These are phyloP conservation scores for Rhabdophis nuchalis DNA, from an alignment of 2,797 vertebrate species.

Conservation along the genomic window DNA sequence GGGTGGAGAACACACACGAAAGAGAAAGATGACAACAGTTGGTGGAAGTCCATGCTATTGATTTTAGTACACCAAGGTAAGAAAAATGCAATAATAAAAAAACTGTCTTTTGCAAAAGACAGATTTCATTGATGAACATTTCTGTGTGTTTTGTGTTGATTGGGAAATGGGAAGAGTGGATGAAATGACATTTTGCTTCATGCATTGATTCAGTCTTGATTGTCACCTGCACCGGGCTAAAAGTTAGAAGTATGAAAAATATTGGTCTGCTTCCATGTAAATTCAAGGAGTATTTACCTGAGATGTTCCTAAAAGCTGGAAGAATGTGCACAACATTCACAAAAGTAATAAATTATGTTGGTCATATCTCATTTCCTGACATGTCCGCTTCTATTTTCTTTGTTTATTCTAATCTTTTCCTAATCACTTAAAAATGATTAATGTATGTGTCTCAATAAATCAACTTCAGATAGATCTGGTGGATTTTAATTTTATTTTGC, in stretches of 20 bases:
- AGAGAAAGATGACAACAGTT: not conserved
- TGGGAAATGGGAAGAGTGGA: not conserved
- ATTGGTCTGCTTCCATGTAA: not conserved
- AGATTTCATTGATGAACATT: not conserved
- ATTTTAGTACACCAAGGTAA: not conserved
- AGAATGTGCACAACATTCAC: not conserved
- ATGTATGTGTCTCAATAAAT: conserved; percentile 21
- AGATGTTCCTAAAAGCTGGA: not conserved
- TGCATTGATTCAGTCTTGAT: not conserved
- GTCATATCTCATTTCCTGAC: rapidly evolving
- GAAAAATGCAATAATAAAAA: not conserved
- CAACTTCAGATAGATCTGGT: conserved; percentile 11
- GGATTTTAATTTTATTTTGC: conserved; percentile 23
- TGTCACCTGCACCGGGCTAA: not conserved
- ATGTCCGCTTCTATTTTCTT: not conserved
- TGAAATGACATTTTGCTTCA: not conserved
- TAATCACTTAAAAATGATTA: not conserved
- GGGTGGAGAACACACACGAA: not conserved
- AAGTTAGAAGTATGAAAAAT: not conserved
- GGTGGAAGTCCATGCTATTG: not conserved
- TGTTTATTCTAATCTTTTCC: conserved; percentile 26
- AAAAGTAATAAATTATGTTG: not conserved
- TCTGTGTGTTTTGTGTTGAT: not conserved
- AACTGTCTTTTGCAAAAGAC: not conserved
- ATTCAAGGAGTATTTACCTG: rapidly evolving